Base-by-base conservation (phyloP, 2,113 vertebrate genomes). In the Chelonoidis abingdonii region DNA sequence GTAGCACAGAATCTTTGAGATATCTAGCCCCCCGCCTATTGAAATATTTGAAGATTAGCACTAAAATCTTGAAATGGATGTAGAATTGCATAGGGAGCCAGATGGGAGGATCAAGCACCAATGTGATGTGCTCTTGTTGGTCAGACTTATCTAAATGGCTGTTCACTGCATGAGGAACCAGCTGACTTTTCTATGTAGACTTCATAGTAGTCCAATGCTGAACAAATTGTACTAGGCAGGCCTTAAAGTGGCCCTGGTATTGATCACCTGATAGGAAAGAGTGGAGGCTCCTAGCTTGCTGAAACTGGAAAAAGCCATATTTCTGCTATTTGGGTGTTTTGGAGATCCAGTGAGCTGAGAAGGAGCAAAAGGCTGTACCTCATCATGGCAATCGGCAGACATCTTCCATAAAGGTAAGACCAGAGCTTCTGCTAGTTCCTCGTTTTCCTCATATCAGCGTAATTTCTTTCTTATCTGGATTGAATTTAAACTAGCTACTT, bases 171-270 rank as follows among this genome's bases (percentile, higher is more conserved):
- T 35, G 75, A 80, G 3, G 50, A 81, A 47, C 21, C 52, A 89
- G 56, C 35, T 87, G 47, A 0, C 0, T 82, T 91, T 94, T 92
- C 82, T 38, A 72, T 31, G 27, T 5, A 50, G 65, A 22, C 57
- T 84, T 89, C 76, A 72, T 2, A 80, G 72, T 24, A 41, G 31
- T 27, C 49, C 53, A 72, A 35, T 11, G 59, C 1, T 80, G 22
- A 88, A 80, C 54, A 41, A 92, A 91, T 53, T 53, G 29, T 41
- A 57, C 29, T 87, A 94, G 69, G 49, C 19, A 27, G 22, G 21
- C 11, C 50, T 31, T 69, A 72, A 22, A 69, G 31, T 3, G 21
- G 7, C 69, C 41, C 19, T 10, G 21, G 72, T 76, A 76, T 41
- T 24, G 62, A 41, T 14, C 27, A 83, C n/a, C 59, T 1, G 1